Percentiles rank a stretch among this genome's conserved stretches.
Evolutionary conservation across 2,888 invertebrate species (phyloP).

Genomic region (Heterodera filipjevi): DNA sequence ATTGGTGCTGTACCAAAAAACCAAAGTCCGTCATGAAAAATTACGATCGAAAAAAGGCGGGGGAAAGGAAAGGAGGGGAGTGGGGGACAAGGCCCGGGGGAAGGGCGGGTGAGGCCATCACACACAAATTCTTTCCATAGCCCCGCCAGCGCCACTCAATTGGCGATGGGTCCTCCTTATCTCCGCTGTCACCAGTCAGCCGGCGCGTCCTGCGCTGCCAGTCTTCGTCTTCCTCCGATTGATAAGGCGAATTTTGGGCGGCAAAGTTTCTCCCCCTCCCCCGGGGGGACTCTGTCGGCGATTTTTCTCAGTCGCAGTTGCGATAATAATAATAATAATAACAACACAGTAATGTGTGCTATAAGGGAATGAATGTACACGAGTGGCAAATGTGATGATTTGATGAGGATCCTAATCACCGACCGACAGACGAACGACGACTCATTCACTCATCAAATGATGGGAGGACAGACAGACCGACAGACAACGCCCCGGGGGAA

Average conservation of each 20-base stretch:
- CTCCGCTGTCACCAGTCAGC: neutral
- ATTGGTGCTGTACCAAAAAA: constrained; percentile 5
- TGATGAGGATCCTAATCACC: neutral
- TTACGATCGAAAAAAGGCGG: too few species aligned
- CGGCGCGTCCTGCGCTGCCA: too few species aligned
- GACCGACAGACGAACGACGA: neutral
- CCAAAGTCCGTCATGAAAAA: constrained; percentile 6
- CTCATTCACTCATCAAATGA: neutral
- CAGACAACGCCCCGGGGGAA: neutral
- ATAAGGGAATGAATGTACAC: too few species aligned
- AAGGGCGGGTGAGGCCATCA: neutral
- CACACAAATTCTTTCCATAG: neutral
- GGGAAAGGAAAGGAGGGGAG: neutral
- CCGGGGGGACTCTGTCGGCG: neutral
- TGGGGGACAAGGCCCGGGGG: neutral
- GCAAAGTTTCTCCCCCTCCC: neutral
- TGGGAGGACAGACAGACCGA: neutral
- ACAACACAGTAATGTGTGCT: too few species aligned
- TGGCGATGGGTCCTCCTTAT: neutral
- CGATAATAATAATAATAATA: too few species aligned
- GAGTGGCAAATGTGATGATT: too few species aligned
- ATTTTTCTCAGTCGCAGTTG: neutral
- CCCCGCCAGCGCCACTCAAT: neutral
- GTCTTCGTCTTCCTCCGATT: neutral
- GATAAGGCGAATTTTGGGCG: constrained; percentile 5